A percentile compares a stretch with the other conserved stretches of the same genome.
These are phyloP conservation scores for Ectropis crepuscularia DNA, from an alignment of 2,888 invertebrate genomes.

Conservation along the genomic window DNA sequence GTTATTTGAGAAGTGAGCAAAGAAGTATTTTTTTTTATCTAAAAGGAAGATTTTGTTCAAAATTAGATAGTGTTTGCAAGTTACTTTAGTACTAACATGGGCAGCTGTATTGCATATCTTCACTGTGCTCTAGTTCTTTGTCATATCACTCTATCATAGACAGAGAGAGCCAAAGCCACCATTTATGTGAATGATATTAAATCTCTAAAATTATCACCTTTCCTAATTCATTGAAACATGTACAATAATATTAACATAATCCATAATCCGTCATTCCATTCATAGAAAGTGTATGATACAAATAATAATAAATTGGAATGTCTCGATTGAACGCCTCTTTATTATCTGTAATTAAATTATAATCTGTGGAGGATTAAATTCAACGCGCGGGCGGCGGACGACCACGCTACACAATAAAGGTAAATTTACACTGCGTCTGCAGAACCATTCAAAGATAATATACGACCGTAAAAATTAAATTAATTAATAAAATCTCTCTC, in stretches of 20 bases:
- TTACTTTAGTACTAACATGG: no score
- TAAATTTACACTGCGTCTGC: constrained; percentile 27
- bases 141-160: no score
- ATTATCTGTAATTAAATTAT: constrained; percentile 64
- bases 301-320: constrained; percentile 27
- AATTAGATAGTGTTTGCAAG: no score
- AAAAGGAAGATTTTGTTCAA: no score
- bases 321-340: constrained; percentile 55
- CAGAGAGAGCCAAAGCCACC: no score
- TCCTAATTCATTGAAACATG: constrained; percentile 1
- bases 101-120: no score
- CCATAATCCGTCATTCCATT: constrained; percentile 23
- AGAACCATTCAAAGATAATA: no score
- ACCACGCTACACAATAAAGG: constrained; percentile 45
- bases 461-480: no score
- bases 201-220: constrained; percentile 4
- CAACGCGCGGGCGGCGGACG: constrained; percentile 48
- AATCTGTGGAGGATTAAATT: constrained; percentile 62
- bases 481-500: no score
- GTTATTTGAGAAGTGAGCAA: no score
- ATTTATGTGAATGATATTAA: background rate
- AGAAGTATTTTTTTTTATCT: no score
- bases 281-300: constrained; percentile 30
- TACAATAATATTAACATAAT: background rate
- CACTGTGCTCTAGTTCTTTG: no score